These are phyloP conservation scores for Drosophila recens DNA, from an alignment of 2,888 invertebrate genomes.

Conservation along the genomic window DNA sequence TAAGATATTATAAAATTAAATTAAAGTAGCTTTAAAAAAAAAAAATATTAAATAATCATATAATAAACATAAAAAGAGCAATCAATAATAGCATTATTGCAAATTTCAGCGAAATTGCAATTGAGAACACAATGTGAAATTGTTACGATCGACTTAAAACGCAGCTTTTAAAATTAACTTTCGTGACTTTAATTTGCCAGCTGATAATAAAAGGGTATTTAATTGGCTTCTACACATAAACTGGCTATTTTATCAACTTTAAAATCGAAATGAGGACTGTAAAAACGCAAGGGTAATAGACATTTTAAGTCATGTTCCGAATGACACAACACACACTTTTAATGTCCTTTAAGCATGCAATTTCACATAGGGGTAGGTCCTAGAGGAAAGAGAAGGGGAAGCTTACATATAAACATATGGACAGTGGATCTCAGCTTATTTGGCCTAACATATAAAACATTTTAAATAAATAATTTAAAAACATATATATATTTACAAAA, in stretches of 20 bases:
- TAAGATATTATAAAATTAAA: neutral
- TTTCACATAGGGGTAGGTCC: constrained; percentile 2
- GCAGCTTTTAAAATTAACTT: neutral
- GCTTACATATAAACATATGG: no score
- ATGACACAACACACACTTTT: neutral
- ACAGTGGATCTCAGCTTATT: no score
- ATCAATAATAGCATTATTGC: no score
- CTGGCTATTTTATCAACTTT: constrained; percentile 1
- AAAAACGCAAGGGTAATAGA: neutral
- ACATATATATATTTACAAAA: no score
- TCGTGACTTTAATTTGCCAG: neutral
- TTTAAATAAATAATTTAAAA: no score
- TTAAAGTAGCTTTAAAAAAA: neutral
- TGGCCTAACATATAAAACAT: no score
- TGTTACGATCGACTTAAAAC: neutral
- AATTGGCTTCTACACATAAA: neutral
- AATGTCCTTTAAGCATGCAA: constrained; percentile 39
- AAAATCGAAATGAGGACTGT: neutral
- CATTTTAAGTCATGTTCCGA: constrained; percentile 1
- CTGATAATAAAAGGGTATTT: constrained; percentile 2
- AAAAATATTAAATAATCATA: neutral
- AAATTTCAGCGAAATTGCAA: neutral
- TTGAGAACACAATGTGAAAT: neutral
- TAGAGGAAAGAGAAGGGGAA: no score
- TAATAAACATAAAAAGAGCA: neutral